phyloP scores from a whole-genome alignment of 2,113 vertebrate genomes.

The Sinocyclocheilus anophthalmus region DNA sequence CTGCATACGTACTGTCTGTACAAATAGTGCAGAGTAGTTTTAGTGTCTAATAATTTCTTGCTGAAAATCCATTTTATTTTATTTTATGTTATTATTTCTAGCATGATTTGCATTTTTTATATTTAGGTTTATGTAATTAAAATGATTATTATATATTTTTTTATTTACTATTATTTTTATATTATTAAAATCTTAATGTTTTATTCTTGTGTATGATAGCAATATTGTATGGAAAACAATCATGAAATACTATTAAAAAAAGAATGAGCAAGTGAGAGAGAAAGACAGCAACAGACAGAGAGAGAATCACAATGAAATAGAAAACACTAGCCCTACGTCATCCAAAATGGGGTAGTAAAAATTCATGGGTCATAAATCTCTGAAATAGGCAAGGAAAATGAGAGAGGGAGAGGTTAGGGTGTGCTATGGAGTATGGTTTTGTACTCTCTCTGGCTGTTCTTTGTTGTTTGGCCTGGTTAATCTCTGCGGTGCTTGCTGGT shows the following conservation, averaged over 20 bases:
- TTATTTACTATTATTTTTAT: not conserved
- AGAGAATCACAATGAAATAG: conserved; percentile 26
- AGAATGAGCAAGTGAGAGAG: not conserved
- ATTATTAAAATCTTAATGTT: not conserved
- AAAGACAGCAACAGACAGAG: not conserved
- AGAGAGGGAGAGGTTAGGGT: conserved; percentile 19
- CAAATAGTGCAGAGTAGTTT: not conserved
- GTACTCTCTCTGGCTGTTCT: not conserved
- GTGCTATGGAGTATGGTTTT: conserved; percentile 17
- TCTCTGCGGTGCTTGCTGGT: conserved; percentile 32
- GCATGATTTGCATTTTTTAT: not conserved
- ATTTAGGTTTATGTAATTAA: not conserved
- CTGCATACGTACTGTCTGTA: not conserved
- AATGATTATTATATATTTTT: not conserved
- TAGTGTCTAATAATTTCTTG: not conserved
- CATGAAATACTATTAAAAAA: not conserved
- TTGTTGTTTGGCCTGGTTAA: conserved; percentile 41
- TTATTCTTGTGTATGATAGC: not conserved
- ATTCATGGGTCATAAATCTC: conserved; percentile 52
- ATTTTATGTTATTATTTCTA: not conserved
- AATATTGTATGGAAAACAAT: conserved; percentile 8
- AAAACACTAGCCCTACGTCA: conserved; percentile 30
- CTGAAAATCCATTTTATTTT: not conserved
- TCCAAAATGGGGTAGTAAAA: conserved; percentile 41
- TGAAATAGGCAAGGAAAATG: conserved; percentile 41